Percentiles rank a stretch among this genome's conserved stretches.
phyloP scores from a whole-genome alignment of 2,113 vertebrate species.

The Gavialis gangeticus region DNA sequence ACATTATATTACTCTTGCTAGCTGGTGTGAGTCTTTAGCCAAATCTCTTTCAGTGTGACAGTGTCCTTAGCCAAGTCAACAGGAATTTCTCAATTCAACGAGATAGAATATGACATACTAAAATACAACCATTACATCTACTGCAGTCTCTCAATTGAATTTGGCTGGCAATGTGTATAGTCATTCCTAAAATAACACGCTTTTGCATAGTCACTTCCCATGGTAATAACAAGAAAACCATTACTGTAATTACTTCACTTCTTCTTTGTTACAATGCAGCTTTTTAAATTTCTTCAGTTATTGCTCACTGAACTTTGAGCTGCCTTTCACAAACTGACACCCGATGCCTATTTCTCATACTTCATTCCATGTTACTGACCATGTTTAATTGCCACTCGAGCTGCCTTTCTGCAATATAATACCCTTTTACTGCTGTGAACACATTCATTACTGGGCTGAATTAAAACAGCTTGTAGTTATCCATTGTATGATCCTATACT shows the following conservation, averaged over 20 bases:
- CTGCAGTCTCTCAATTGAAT: neutral
- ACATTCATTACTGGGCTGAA: neutral
- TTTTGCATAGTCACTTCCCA: neutral
- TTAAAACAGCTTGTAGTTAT: neutral
- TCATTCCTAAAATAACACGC: neutral
- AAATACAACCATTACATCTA: neutral
- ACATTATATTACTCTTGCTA: neutral
- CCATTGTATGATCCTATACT: neutral
- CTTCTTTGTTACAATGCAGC: fast-evolving
- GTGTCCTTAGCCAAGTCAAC: neutral
- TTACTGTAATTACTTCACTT: fast-evolving
- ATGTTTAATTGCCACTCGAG: neutral
- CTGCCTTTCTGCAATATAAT: neutral
- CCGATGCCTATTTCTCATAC: neutral
- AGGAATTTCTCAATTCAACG: neutral
- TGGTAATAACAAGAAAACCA: neutral
- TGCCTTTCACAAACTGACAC: neutral
- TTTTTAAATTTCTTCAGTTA: neutral
- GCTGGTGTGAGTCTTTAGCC: neutral
- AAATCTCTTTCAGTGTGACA: neutral
- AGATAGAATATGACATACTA: neutral
- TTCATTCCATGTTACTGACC: neutral
- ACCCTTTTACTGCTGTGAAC: neutral
- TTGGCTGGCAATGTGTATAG: neutral
- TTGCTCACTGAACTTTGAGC: neutral